Evolutionary conservation across 2,113 vertebrate species (phyloP).

Genomic region (Cheirogaleus medius): DNA sequence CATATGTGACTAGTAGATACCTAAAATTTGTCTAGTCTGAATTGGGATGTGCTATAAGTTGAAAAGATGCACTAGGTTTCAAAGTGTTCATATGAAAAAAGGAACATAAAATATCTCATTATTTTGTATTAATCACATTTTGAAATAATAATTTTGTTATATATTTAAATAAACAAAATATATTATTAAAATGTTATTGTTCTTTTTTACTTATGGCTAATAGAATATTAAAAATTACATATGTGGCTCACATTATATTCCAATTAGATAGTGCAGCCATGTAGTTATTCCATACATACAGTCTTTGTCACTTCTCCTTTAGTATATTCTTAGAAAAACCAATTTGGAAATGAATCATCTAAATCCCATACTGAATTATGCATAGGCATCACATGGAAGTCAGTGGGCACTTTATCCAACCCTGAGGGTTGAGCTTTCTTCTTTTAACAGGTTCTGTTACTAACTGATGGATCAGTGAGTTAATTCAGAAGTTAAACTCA

Average conservation of each 20-base stretch:
- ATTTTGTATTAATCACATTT: not conserved
- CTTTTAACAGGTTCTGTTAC: not conserved
- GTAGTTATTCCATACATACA: not conserved
- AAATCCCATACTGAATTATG: not conserved
- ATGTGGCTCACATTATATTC: not conserved
- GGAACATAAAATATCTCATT: not conserved
- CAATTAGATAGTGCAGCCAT: not conserved
- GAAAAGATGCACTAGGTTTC: not conserved
- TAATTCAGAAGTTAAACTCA: not conserved
- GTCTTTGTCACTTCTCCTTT: not conserved
- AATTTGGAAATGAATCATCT: not conserved
- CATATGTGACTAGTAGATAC: not conserved
- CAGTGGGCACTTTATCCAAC: constrained; percentile 52
- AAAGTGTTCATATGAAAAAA: not conserved
- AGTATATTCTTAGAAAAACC: not conserved
- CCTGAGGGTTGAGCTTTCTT: not conserved
- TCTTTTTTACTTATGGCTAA: not conserved
- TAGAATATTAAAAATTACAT: not conserved
- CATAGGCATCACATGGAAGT: not conserved
- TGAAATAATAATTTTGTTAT: not conserved
- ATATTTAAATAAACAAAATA: not conserved
- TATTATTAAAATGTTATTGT: not conserved
- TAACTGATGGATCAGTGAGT: not conserved
- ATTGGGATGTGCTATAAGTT: not conserved
- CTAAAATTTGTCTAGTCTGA: not conserved